Evolutionary conservation across 92 coral and sea anemone species (phyloP).

Genomic region (Pocillopora grandis): DNA sequence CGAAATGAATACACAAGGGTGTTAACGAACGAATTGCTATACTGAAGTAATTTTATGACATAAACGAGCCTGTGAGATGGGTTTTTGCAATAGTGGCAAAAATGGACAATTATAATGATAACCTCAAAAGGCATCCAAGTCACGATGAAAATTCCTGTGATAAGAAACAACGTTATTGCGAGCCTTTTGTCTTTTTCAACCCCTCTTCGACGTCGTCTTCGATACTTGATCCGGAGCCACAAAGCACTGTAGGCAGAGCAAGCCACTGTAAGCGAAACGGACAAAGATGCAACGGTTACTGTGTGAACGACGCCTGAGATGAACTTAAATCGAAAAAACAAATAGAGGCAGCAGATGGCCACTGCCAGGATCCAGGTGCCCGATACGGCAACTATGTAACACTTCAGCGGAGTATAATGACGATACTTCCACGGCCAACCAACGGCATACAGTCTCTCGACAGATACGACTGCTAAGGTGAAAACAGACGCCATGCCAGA

Average conservation of each 20-base stretch:
- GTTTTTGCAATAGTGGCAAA: conserved; percentile 18
- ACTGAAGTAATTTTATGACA: conserved; percentile 54
- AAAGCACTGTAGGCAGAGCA: conserved; percentile 64
- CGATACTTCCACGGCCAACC: conserved; percentile 82
- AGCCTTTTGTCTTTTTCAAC: conserved; percentile 35
- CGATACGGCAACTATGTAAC: conserved; percentile 54
- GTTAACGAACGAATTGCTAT: conserved; percentile 62
- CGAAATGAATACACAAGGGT: conserved; percentile 58
- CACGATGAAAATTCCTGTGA: conserved; percentile 49
- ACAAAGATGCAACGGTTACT: conserved; percentile 54
- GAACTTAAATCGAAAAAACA: conserved; percentile 57
- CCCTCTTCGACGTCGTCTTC: conserved; percentile 19
- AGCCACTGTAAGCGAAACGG: conserved; percentile 57
- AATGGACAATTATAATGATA: conserved; percentile 49
- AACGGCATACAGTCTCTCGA: conserved; percentile 73
- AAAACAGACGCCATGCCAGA: conserved; percentile 83
- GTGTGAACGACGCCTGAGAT: conserved; percentile 55
- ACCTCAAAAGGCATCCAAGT: conserved; percentile 67
- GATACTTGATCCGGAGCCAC: conserved; percentile 60
- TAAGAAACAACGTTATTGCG: conserved; percentile 43
- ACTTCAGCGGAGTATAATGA: conserved; percentile 52
- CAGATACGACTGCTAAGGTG: conserved; percentile 74
- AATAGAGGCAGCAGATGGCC: conserved; percentile 57
- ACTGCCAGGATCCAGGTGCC: conserved; percentile 67
- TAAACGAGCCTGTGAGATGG: conserved; percentile 28